Base-by-base conservation (phyloP, 2,113 vertebrate species). In the Lampris megalopsis region DNA sequence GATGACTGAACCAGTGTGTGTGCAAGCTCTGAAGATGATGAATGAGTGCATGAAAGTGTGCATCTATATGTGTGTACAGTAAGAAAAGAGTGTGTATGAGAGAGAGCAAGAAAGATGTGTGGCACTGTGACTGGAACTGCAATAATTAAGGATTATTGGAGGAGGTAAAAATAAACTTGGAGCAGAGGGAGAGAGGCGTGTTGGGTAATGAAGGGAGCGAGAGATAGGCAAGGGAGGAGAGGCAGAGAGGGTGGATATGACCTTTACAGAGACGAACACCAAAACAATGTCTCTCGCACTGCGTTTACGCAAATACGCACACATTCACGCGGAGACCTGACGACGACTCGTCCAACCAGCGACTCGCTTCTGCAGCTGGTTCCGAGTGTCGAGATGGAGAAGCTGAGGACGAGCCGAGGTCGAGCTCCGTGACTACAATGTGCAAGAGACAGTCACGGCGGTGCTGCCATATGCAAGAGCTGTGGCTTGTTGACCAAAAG, bases 81-180 rank as follows among this genome's bases (percentile, higher is more conserved):
- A 59, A 78, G 58, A 24, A 50, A n/a, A 24, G 24, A 56, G 8
- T 4, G 37, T 11, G 13, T 1, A n/a, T 13, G 9, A 36, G 40
- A 43, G 40, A 36, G 5, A 24, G 53, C 9, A 13, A 86, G 84
- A 58, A 38, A 75, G 83, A 84, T 81, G 71, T 81, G 85, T 86
- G 71, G 81, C 79, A 71, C 67, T 62, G 71, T 79, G 89, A 90
- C 83, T 73, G 85, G 75, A 81, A 76, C 79, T 86, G 83, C 79
- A 89, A 92, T 93, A 93, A 92, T 92, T 90, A 89, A 91, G 87
- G 89, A 90, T 93, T 92, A 89, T 61, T 68, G 74, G 87, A 86
- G 82, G 80, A 87, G 88, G 88, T 93, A 92, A 92, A 92, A 93
- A 92, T 92, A 92, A 90, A 89, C 68, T 71, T 75, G 68, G 75